These are phyloP conservation scores for Hemistola chrysoprasaria DNA, from an alignment of 2,888 invertebrate species.

Conservation along the genomic window DNA sequence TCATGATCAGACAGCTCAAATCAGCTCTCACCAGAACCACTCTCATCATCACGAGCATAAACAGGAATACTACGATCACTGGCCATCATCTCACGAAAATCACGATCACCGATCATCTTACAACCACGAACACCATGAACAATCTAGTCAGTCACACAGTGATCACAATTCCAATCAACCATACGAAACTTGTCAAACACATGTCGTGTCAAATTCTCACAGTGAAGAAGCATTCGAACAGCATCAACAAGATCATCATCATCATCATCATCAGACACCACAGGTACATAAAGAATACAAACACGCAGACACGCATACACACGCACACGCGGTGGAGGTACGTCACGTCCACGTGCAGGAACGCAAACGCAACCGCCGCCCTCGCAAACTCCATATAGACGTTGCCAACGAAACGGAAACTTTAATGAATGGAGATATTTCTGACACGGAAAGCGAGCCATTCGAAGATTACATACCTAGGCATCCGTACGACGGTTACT, in stretches of 20 bases:
- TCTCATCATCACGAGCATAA: slow-evolving; percentile 22
- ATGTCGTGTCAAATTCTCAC: slow-evolving; percentile 22
- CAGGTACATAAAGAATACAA: slow-evolving; percentile 21
- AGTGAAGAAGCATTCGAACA: slow-evolving; percentile 20
- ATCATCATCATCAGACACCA: not conserved
- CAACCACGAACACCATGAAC: slow-evolving; percentile 20
- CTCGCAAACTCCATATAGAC: slow-evolving; percentile 35
- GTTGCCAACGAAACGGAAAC: slow-evolving; percentile 24
- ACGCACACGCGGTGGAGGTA: slow-evolving; percentile 36
- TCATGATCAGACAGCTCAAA: slow-evolving; percentile 23
- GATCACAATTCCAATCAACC: slow-evolving; percentile 24
- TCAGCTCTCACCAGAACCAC: slow-evolving; percentile 25
- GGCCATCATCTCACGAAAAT: too few relatives aligned
- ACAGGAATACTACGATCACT: slow-evolving; percentile 22
- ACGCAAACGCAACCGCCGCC: slow-evolving; percentile 34
- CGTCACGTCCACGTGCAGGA: slow-evolving; percentile 50
- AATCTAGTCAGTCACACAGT: slow-evolving; percentile 26
- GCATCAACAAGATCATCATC: slow-evolving; percentile 27
- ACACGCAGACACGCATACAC: slow-evolving; percentile 19
- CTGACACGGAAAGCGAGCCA: slow-evolving; percentile 53
- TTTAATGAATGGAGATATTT: slow-evolving; percentile 51
- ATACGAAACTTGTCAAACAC: slow-evolving; percentile 23
- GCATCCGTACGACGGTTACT: slow-evolving; percentile 77
- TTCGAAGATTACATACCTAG: slow-evolving; percentile 64
- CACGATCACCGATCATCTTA: slow-evolving; percentile 16